These are phyloP conservation scores for Sarotherodon lohbergeri DNA, from an alignment of 2,113 vertebrate species.

Conservation along the genomic window DNA sequence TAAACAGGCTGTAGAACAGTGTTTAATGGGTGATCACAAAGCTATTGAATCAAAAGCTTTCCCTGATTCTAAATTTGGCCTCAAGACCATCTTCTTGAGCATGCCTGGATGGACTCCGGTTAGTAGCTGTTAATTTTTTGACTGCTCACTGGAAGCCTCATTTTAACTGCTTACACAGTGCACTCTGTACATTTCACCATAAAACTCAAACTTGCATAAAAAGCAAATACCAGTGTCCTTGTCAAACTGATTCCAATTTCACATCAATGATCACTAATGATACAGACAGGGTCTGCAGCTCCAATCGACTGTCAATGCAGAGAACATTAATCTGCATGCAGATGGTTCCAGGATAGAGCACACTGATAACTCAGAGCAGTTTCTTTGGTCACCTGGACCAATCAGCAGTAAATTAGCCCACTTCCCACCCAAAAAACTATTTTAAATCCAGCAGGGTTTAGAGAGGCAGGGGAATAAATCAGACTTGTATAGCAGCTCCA, in stretches of 20 bases:
- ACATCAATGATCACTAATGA: background rate
- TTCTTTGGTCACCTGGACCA: background rate
- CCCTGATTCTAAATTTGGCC: background rate
- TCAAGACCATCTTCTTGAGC: background rate
- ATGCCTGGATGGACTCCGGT: background rate
- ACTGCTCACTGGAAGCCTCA: rapidly evolving
- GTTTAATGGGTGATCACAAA: background rate
- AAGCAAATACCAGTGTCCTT: background rate
- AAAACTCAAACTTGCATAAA: background rate
- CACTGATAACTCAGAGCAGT: background rate
- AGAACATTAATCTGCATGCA: background rate
- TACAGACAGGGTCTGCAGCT: background rate
- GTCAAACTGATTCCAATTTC: background rate
- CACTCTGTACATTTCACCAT: background rate
- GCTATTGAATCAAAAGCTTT: rapidly evolving
- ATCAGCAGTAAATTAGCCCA: background rate
- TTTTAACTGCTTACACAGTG: background rate
- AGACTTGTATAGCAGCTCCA: background rate
- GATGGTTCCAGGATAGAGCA: background rate
- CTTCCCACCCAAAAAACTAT: rapidly evolving
- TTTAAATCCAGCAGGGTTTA: background rate
- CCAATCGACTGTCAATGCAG: background rate
- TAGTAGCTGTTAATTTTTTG: background rate
- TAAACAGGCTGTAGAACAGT: background rate
- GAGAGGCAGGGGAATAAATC: rapidly evolving